phyloP scores from a whole-genome alignment of 2,888 invertebrate species.

The Diachrysia chrysitis region DNA sequence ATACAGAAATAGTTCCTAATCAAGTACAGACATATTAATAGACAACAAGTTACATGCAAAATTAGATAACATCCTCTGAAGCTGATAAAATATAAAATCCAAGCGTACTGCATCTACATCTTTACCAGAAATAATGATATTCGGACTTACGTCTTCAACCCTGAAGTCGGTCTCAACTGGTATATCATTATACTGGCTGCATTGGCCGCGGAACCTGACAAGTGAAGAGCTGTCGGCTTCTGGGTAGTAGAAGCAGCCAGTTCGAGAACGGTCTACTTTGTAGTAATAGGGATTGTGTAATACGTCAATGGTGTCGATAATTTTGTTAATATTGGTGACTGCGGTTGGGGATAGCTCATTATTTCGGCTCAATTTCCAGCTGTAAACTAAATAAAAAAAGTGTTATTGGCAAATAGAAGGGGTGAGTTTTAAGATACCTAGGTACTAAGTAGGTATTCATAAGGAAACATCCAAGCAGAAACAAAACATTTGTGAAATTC shows the following conservation, averaged over 20 bases:
- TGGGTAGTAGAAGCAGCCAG: slow-evolving; percentile 70
- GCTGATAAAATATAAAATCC: too few relatives aligned
- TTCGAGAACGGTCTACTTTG: slow-evolving; percentile 54
- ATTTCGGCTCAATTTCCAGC: slow-evolving; percentile 75
- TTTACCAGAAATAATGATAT: background rate
- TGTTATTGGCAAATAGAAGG: background rate
- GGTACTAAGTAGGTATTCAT: too few relatives aligned
- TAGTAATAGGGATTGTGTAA: slow-evolving; percentile 65
- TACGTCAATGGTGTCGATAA: slow-evolving; percentile 52
- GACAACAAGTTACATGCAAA: too few relatives aligned
- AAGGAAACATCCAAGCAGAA: too few relatives aligned
- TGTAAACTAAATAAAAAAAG: slow-evolving; percentile 65
- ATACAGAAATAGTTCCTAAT: background rate
- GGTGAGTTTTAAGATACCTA: background rate
- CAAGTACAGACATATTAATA: too few relatives aligned
- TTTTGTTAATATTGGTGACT: slow-evolving; percentile 45
- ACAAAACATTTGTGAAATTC: too few relatives aligned
- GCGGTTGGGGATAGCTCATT: slow-evolving; percentile 50
- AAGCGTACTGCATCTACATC: too few relatives aligned
- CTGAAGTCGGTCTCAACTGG: slow-evolving; percentile 34
- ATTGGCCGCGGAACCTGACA: slow-evolving; percentile 63
- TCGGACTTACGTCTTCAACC: slow-evolving; percentile 30
- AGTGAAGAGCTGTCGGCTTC: slow-evolving; percentile 38
- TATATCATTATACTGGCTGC: slow-evolving; percentile 38
- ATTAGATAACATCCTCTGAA: too few relatives aligned